Base-by-base conservation (phyloP, 2,113 vertebrate species). In the Tauraco erythrolophus region DNA sequence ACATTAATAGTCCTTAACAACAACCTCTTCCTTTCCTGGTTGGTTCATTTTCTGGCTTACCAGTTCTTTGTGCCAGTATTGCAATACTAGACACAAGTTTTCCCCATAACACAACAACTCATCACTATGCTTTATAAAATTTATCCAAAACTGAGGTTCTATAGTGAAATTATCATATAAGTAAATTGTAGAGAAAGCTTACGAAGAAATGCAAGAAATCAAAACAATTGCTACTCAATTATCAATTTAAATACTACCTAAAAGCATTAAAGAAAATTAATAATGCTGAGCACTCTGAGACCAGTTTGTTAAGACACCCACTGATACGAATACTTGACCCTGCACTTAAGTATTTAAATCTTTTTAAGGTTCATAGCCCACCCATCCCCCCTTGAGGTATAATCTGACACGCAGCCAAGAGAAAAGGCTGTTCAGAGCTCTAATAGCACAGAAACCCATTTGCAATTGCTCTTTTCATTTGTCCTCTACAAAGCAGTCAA, bases 401-500 rank as follows among this genome's bases (percentile, higher is more conserved):
- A 78, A 88, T 22, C 57, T 95, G 91, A 91, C 85, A 88, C 39
- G 48, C 8, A 80, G 91, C 86, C 83, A 91, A 92, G n/a, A 79
- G 62, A 35, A 19, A 96, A 96, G 35, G 46, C 81, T 93, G 56
- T 80, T 94, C 23, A 79, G 81, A 71, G 69, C 65, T 89, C 39
- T 88, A 69, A 91, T 45, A 82, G 72, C 79, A 91, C 71, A 91
- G 61, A 95, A 93, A 79, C 41, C 72, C 53, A 88, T 92, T 94
- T 94, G 75, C 70, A 88, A 92, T 35, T 45, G 33, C 72, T 92
- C 84, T 88, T 84, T 94, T 84, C 65, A 79, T 91, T 93, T 91
- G 89, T 94, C 92, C 92, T 95, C 92, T 86, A 94, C 75, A 94
- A 86, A 91, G 80, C 91, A 94, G 70, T 85, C 86, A 94, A 94